Conservation (phyloP, 1,140 invertebrate genomes). For the Melanaphis sacchari region DNA sequence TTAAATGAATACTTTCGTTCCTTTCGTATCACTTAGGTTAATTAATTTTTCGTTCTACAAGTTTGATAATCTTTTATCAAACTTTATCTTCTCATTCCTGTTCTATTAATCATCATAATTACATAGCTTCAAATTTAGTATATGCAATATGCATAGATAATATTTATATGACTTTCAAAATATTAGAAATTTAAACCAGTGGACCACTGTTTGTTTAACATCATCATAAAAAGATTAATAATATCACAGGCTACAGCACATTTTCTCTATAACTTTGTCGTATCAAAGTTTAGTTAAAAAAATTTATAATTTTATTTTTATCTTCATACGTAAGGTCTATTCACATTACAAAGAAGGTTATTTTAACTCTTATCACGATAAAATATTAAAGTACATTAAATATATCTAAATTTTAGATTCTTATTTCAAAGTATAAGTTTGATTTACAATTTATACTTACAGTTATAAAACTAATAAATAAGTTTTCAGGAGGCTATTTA, state of each 20-base stretch:
- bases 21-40: conserved; percentile 10
- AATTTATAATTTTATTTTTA: neutral
- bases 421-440: too few relatives aligned
- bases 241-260: neutral
- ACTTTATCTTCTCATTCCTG: neutral
- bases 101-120: neutral
- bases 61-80: neutral
- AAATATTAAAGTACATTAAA: too few relatives aligned
- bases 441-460: too few relatives aligned
- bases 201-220: neutral
- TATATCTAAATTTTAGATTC: too few relatives aligned
- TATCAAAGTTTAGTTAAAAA: neutral
- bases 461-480: too few relatives aligned
- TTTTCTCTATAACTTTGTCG: neutral
- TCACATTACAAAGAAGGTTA: too few relatives aligned
- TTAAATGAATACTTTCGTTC: neutral
- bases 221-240: neutral
- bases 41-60: neutral
- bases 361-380: too few relatives aligned
- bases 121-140: neutral
- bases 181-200: neutral
- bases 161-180: conserved; percentile 3
- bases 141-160: neutral
- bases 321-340: neutral
- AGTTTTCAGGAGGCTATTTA: too few relatives aligned